Base-by-base conservation (phyloP, 2,797 vertebrate genomes). In the Benthosema pterotum region DNA sequence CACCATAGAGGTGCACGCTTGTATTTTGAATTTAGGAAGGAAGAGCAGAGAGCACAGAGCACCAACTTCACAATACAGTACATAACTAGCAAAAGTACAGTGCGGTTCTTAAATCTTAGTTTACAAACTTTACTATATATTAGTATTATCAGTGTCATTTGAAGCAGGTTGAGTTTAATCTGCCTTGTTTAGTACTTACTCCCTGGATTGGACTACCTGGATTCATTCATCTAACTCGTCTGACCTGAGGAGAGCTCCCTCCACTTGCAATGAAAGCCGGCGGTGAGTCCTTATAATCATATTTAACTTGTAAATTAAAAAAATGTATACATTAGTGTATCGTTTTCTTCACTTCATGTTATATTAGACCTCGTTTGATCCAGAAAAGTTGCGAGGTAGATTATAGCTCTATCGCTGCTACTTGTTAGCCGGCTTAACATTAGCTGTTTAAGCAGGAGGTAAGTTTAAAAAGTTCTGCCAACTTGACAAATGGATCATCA, bases 201-300 rank as follows among this genome's bases (percentile, higher is more conserved):
- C 3, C 22, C 22, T 25, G 22, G 22, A 38, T 2, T 38, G 32
- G 32, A 38, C n/a, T n/a, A n/a, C n/a, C n/a, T n/a, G n/a, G n/a
- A n/a, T n/a, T n/a, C 32, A 38, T 38, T 11, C 32, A 11, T 38
- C 7, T 38, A 38, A 38, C 2, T 9, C 1, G 8, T 38, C 32
- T 38, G 32, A 58, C 74, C 52, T 1, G 8, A 72, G 14, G 16
- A 60, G 74, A 69, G 62, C 69, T 63, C 71, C n/a, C 64, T 74
- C 22, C 22, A 66, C 75, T 87, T 87, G 92, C 87, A 83, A 94
- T 94, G 93, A 94, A 93, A 92, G 91, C 88, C 55, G 91, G 91
- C 73, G 91, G 93, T 94, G 88, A 94, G 93, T 90, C 43, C 42
- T 9, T 22, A 60, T n/a, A n/a, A n/a, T n/a, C n/a, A 32, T 0